Evolutionary conservation across 2,797 vertebrate species (phyloP).

Genomic region (Parotocinclus haroldoi): DNA sequence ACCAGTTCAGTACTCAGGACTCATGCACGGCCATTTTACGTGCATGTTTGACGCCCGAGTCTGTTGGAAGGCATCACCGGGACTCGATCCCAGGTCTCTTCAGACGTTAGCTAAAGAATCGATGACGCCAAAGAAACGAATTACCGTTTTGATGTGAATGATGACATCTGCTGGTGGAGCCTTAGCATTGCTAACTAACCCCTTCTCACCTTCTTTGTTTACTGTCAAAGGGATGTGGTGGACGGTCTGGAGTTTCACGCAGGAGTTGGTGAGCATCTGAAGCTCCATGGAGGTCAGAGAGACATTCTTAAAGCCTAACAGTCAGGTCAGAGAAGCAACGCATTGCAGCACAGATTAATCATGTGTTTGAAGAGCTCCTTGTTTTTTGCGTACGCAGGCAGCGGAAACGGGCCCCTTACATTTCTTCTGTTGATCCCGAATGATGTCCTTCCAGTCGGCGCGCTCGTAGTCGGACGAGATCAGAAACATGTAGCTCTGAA

Average conservation of each 20-base stretch:
- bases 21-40: too few relatives aligned
- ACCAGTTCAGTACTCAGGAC: too few relatives aligned
- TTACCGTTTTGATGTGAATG: too few relatives aligned
- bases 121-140: too few relatives aligned
- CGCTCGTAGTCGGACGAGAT: conserved; percentile 96
- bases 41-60: too few relatives aligned
- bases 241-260: conserved; percentile 95
- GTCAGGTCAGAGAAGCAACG: not conserved
- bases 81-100: too few relatives aligned
- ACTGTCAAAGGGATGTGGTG: conserved; percentile 92
- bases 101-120: too few relatives aligned
- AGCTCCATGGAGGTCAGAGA: conserved; percentile 91
- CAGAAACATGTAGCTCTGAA: conserved; percentile 89
- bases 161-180: too few relatives aligned
- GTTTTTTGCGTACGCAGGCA: not conserved
- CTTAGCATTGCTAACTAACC: too few relatives aligned
- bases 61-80: too few relatives aligned
- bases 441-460: conserved; percentile 91
- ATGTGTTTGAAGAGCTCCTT: too few relatives aligned
- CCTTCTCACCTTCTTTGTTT: conserved; percentile 86
- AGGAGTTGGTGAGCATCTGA: conserved; percentile 96
- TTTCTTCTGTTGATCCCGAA: conserved; percentile 97
- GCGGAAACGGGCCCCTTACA: conserved; percentile 64
- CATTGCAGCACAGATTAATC: not conserved
- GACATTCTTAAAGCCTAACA: conserved; percentile 88